These are phyloP conservation scores for Petaurus breviceps DNA, from an alignment of 2,113 vertebrate genomes.

Conservation along the genomic window DNA sequence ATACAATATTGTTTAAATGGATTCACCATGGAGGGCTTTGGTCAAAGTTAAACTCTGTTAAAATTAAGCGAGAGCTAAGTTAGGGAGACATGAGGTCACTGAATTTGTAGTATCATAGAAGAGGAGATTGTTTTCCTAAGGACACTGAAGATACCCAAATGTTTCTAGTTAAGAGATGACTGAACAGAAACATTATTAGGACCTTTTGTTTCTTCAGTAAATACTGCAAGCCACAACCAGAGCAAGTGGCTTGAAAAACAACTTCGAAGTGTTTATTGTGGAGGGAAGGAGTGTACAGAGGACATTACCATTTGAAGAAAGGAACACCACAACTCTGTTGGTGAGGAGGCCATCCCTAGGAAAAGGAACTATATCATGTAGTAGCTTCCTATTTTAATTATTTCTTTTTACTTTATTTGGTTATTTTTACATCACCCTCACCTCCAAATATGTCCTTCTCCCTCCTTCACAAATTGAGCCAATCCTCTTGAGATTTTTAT, in stretches of 20 bases:
- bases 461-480: background rate
- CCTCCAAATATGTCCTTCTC: background rate
- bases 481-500: background rate
- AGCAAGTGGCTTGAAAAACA: background rate
- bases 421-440: background rate
- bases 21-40: background rate
- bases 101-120: background rate
- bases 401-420: background rate
- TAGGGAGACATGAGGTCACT: background rate
- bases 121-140: background rate
- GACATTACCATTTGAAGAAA: background rate
- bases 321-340: background rate
- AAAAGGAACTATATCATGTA: background rate
- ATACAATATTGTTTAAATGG: background rate
- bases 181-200: background rate
- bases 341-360: background rate
- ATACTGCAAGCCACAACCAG: background rate
- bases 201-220: background rate
- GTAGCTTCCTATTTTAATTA: background rate
- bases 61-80: background rate
- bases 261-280: background rate
- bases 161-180: background rate
- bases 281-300: background rate
- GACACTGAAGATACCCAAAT: background rate
- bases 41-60: background rate